Evolutionary conservation across 2,113 vertebrate genomes (phyloP).

Genomic region (Pseudopodoces humilis): DNA sequence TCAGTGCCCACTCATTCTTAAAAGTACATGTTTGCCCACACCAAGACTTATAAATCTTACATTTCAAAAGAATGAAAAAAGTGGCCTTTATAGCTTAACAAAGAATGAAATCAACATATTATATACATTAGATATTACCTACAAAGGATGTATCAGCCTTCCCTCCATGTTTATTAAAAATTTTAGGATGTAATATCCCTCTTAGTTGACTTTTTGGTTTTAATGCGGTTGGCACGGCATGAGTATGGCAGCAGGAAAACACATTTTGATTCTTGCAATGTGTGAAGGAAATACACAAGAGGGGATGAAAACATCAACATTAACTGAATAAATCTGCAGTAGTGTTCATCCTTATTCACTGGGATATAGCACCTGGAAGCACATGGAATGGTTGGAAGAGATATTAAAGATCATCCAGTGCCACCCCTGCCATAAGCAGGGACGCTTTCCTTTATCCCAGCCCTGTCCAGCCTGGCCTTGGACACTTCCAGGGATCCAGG

Average conservation of each 20-base stretch:
- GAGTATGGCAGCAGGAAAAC: neutral
- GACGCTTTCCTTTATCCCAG: neutral
- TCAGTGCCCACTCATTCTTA: neutral
- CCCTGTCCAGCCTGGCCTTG: fast-evolving
- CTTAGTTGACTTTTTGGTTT: neutral
- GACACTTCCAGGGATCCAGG: neutral
- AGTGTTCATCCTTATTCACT: neutral
- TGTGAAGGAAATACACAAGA: neutral
- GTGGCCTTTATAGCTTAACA: neutral
- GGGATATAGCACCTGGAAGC: neutral
- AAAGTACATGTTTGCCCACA: neutral
- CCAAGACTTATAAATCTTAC: fast-evolving
- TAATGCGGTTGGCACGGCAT: neutral
- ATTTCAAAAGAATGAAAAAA: neutral
- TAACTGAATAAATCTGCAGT: neutral
- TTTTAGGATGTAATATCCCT: neutral
- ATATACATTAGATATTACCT: neutral
- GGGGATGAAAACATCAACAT: neutral
- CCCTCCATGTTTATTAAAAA: neutral
- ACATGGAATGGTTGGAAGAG: neutral
- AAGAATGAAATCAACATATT: neutral
- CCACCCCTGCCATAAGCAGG: neutral
- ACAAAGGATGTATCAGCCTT: neutral
- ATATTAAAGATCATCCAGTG: neutral
- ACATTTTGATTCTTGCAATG: neutral